Percentiles rank a stretch among this genome's conserved stretches.
Evolutionary conservation across 1,140 invertebrate genomes (phyloP).

Genomic region (Anadara kagoshimensis): DNA sequence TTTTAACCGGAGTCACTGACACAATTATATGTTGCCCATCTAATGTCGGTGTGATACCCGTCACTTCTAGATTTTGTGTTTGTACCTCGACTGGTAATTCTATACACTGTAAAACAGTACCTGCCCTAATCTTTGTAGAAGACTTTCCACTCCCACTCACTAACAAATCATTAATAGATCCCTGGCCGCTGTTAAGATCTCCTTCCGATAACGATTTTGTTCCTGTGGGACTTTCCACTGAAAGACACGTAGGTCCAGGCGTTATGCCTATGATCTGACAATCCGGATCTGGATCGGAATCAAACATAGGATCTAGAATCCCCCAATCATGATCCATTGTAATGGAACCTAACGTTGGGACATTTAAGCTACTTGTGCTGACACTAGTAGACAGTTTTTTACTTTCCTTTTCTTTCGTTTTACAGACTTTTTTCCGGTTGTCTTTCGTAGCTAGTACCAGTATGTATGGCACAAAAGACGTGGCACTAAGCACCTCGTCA

Average conservation of each 20-base stretch:
- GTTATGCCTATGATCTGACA: slow-evolving; percentile 67
- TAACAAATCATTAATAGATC: neutral
- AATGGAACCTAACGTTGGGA: slow-evolving; percentile 48
- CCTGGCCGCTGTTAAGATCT: neutral
- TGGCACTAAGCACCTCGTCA: slow-evolving; percentile 40
- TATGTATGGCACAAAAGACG: slow-evolving; percentile 53
- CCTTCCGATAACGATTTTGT: neutral
- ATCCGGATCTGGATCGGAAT: slow-evolving; percentile 62
- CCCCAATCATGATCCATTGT: slow-evolving; percentile 49
- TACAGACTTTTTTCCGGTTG: slow-evolving; percentile 23
- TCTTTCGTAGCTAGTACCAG: slow-evolving; percentile 50
- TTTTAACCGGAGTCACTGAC: slow-evolving; percentile 50
- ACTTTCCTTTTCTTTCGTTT: slow-evolving; percentile 35
- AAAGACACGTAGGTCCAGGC: slow-evolving; percentile 39
- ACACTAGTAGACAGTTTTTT: slow-evolving; percentile 17
- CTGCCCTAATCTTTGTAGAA: slow-evolving; percentile 38
- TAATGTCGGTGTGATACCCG: slow-evolving; percentile 58
- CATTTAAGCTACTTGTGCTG: slow-evolving; percentile 30
- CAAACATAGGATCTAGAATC: slow-evolving; percentile 52
- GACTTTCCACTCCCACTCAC: slow-evolving; percentile 18
- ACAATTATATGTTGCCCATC: slow-evolving; percentile 67
- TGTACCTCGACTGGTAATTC: slow-evolving; percentile 62
- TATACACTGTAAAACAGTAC: slow-evolving; percentile 66
- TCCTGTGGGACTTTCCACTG: neutral
- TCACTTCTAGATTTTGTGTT: slow-evolving; percentile 54